These are phyloP conservation scores for Machimus atricapillus DNA, from an alignment of 2,888 invertebrate species.

Conservation along the genomic window DNA sequence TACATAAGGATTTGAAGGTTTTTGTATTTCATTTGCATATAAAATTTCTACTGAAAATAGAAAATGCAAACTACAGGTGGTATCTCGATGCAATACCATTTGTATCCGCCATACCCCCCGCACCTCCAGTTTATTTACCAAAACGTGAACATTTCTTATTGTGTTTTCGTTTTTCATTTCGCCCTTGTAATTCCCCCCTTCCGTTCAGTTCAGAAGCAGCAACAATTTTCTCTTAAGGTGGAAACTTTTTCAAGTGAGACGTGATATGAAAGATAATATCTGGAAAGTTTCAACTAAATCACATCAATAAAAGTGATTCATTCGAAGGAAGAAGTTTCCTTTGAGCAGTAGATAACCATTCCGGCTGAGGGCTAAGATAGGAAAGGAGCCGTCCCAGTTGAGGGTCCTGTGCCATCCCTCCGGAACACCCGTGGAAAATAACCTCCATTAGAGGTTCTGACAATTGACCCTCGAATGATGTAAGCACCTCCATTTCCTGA, in stretches of 20 bases:
- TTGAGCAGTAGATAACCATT: conserved; percentile 4
- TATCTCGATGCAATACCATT: not conserved
- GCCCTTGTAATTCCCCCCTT: not conserved
- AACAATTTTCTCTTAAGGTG: not conserved
- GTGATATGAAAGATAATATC: conserved; percentile 27
- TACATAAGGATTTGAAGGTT: not conserved
- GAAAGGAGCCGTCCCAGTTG: not conserved
- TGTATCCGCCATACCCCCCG: not conserved
- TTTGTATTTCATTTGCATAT: not conserved
- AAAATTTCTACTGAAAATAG: not conserved
- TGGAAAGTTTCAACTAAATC: conserved; percentile 29
- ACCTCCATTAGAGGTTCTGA: conserved; percentile 4
- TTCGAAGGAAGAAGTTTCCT: not conserved
- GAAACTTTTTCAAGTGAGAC: not conserved
- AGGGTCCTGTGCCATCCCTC: not conserved
- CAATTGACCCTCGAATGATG: conserved; percentile 22
- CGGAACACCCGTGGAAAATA: not conserved
- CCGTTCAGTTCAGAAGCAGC: not conserved
- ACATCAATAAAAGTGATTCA: conserved; percentile 36
- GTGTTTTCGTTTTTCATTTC: not conserved
- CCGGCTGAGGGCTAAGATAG: not conserved
- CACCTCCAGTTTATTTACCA: not conserved
- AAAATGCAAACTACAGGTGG: not conserved
- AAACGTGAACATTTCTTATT: not conserved
- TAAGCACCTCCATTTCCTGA: not conserved